Base-by-base conservation (phyloP, 2,888 invertebrate species). In the Electrophaes corylata region DNA sequence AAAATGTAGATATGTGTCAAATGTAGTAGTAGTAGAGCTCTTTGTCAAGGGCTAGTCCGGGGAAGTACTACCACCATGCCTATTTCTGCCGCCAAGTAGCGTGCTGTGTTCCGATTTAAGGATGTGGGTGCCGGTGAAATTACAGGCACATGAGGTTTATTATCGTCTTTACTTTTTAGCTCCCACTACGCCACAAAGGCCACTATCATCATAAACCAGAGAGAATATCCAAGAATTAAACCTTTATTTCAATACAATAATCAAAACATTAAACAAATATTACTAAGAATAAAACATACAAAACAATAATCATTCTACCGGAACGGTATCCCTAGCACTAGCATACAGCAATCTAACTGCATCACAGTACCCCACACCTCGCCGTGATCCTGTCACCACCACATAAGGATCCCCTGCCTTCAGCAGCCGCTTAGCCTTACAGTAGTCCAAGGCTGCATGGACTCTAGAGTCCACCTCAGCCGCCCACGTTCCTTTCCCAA, bases 331-430 rank as follows among this genome's bases (percentile, higher is more conserved):
- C 33, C 85, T 79, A 33, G 81, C 79, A 70, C 86, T 90, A 5
- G 91, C 91, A 64, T 84, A 91, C 39, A 90, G 71, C 43, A 91
- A 74, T 62, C 86, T 75, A 5, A 90, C 77, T 26, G 84, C 76
- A 69, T 91, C 91, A 65, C 87, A 88, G 67, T 90, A 90, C 4
- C 90, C 90, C 1, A 81, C 81, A n/a, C 89, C 88, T 29, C 84
- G 79, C 10, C 88, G 79, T 16, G 88, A 84, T 19, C 87, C 83
- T n/a, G 83, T 78, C 10, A 91, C 80, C 49, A 86, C 72, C 1
- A 91, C 81, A 60, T 89, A 91, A 5, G 91, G 75, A 71, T 91
- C 90, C 4, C 91, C 91, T 19, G 87, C 85, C 26, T 75, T 76
- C 19, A 91, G 44, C 45, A 91, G 69, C 45, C 86, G 73, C 66